Conservation (phyloP, 92 coral and sea anemone genomes). For the Pocillopora meandrina region DNA sequence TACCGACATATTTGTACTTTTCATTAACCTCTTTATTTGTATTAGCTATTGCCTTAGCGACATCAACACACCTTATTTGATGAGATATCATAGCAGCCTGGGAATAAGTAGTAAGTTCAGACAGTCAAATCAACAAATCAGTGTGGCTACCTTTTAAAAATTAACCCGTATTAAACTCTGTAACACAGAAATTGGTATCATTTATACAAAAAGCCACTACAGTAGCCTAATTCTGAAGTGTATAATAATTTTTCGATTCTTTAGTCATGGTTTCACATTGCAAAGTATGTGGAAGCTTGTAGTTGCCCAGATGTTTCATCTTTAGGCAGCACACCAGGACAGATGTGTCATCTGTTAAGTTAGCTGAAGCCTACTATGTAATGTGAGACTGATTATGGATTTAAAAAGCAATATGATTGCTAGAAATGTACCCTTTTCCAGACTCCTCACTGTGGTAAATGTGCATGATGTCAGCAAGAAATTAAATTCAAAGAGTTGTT, state of each 20-base stretch:
- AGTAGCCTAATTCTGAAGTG: background rate
- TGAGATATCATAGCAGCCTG: background rate
- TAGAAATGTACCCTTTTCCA: no score
- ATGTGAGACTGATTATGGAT: background rate
- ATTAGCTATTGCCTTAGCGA: background rate
- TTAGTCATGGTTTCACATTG: slow-evolving; percentile 6
- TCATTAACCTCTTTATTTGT: background rate
- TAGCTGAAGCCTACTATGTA: background rate
- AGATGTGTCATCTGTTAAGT: background rate
- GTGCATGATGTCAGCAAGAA: no score
- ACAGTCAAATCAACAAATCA: background rate
- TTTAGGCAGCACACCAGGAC: background rate
- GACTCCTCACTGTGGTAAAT: no score
- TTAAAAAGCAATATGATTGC: no score
- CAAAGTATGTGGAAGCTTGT: slow-evolving; percentile 5
- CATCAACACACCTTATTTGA: background rate
- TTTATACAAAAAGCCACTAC: background rate
- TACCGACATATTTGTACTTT: background rate
- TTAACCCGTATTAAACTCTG: background rate
- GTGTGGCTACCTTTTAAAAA: background rate
- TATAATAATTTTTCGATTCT: background rate
- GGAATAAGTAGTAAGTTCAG: background rate
- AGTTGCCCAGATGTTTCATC: slow-evolving; percentile 8
- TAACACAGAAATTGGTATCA: background rate
- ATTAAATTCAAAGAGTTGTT: no score